Evolutionary conservation across 2,797 vertebrate species (phyloP), one percentile per base, ranked within the genome.

Genomic region (Pterois miles): DNA sequence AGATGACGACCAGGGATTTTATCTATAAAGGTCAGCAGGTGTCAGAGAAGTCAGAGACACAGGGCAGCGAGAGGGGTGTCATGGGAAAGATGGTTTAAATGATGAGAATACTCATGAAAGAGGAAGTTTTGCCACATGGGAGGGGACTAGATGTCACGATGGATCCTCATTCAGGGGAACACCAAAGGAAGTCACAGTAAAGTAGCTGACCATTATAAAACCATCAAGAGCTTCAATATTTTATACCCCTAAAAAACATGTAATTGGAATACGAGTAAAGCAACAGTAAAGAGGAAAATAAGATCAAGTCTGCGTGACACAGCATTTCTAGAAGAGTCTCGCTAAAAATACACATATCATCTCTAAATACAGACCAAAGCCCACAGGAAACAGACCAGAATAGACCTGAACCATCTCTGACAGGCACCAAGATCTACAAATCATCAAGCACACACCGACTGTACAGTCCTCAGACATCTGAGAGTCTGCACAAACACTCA

Each of bases 331-430:
- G 13, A 81, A 67, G 9, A 65, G 78, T 60, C 50, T 11, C 9
- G 6, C 92, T 90, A 90, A 91, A 91, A 92, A 91, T 92, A 92
- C 53, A 71, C 78, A 10, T 4, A n/a, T 57, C 40, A 0, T 14
- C 36, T 87, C 86, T 81, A 89, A 91, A 93, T 65, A 76, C 31
- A 82, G 83, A 89, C n/a, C 83, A 84, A 88, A 76, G 78, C 70
- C 65, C 13, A 29, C 53, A 36, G 57, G 57, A 78, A 84, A 60
- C 5, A 20, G 69, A 73, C 81, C 38, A 80, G 27, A 85, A 89
- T 83, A 87, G 59, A 79, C 8, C 9, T 18, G 63, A 76, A 29
- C 22, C 9, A 4, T 33, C 68, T 1, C 22, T 63, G 80, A 83
- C 62, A 84, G 64, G 40, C 18, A 23, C 20, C 1, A 0, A 56